Conservation (phyloP, 2,888 invertebrate species). For the Mimas tiliae region DNA sequence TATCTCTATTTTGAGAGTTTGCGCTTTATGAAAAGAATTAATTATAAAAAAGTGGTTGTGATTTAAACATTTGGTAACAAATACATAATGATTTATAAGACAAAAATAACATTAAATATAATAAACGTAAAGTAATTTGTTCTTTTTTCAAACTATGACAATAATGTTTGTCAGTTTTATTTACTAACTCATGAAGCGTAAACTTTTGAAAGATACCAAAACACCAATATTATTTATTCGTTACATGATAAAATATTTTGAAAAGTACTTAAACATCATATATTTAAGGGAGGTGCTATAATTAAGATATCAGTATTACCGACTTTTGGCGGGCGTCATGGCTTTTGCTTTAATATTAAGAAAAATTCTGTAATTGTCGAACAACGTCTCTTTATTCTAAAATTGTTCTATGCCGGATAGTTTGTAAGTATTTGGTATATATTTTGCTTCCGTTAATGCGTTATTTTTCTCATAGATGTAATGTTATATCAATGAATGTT, state of each 20-base stretch:
- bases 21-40: slow-evolving; percentile 5
- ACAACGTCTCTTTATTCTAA: slow-evolving; percentile 74
- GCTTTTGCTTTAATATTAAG: slow-evolving; percentile 61
- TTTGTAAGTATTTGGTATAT: slow-evolving; percentile 48
- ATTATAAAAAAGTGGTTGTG: slow-evolving; percentile 21
- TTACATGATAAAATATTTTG: slow-evolving; percentile 6
- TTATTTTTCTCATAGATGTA: slow-evolving; percentile 29
- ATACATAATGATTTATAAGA: slow-evolving; percentile 2
- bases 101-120: slow-evolving; percentile 16
- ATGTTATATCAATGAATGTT: slow-evolving; percentile 16
- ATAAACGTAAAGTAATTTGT: not conserved
- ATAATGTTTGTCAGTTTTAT: slow-evolving; percentile 10
- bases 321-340: slow-evolving; percentile 53
- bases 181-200: not conserved
- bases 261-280: not conserved
- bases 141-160: not conserved
- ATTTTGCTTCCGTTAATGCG: slow-evolving; percentile 62
- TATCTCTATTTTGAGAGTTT: slow-evolving; percentile 8
- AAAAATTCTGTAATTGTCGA: slow-evolving; percentile 43
- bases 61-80: slow-evolving; percentile 10
- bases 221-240: slow-evolving; percentile 17
- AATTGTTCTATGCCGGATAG: slow-evolving; percentile 78
- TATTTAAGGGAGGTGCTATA: slow-evolving; percentile 41
- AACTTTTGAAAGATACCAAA: slow-evolving; percentile 7
- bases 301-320: slow-evolving; percentile 48